Evolutionary conservation across 1,140 invertebrate species (phyloP).

Genomic region (Pollicipes pollicipes): DNA sequence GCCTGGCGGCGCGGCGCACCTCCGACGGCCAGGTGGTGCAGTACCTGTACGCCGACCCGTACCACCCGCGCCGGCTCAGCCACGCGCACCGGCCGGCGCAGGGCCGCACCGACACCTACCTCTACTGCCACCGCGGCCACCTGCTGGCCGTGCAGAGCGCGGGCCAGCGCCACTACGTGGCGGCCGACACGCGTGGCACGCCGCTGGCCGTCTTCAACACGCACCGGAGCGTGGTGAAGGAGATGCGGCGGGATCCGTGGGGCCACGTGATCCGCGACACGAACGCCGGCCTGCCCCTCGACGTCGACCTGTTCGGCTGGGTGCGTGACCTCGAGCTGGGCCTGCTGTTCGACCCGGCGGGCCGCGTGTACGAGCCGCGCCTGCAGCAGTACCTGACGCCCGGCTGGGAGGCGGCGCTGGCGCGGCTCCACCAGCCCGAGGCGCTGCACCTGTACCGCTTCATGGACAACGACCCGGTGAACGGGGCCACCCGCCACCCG

Average conservation of each 20-base stretch:
- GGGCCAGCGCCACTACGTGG: constrained; percentile 69
- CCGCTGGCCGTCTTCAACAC: constrained; percentile 77
- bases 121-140: constrained; percentile 69
- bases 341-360: constrained; percentile 50
- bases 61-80: constrained; percentile 55
- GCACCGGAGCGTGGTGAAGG: constrained; percentile 75
- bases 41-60: constrained; percentile 81
- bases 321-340: constrained; percentile 66
- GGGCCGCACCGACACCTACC: constrained; percentile 56
- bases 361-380: constrained; percentile 72
- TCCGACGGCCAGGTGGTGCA: constrained; percentile 81
- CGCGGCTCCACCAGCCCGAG: constrained; percentile 56
- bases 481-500: constrained; percentile 25
- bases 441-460: constrained; percentile 83
- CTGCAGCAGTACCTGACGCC: constrained; percentile 91
- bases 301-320: constrained; percentile 82
- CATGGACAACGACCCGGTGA: constrained; percentile 80
- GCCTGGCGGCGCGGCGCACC: constrained; percentile 58
- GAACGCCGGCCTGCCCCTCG: constrained; percentile 75
- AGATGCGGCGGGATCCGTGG: constrained; percentile 75
- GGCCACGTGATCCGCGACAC: constrained; percentile 74
- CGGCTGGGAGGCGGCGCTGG: constrained; percentile 67
- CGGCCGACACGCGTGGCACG: constrained; percentile 78
- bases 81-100: constrained; percentile 80
- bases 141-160: constrained; percentile 49